Base-by-base conservation (phyloP, 2,113 vertebrate species). In the Numida meleagris region DNA sequence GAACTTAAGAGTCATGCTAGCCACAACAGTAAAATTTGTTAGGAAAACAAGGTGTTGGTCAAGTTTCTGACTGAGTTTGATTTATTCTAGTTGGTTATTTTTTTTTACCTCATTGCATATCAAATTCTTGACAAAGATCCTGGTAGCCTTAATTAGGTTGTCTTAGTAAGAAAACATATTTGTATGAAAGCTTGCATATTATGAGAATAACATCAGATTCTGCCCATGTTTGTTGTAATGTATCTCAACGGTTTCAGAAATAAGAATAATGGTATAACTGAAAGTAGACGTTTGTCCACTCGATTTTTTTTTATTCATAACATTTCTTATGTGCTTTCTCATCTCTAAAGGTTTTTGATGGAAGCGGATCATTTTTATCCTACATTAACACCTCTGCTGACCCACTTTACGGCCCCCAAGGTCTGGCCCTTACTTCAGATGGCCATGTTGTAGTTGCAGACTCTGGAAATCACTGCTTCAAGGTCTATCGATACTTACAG, bases 381-480 rank as follows among this genome's bases (percentile, higher is more conserved):
- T 99, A 99, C 96, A 99, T 99, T 96, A 99, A 99, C 97, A 99
- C 99, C 4, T 99, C 99, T 43, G 99, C 99, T 20, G 99, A 99
- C 96, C 99, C 99, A 2, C 98, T 99, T 58, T 99, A 99, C 2
- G 99, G 99, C 73, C 99, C 99, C 2, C 99, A 99, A 97, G 99
- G 99, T 72, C 97, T 99, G 96, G 98, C 99, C 24, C 98, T 99
- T 62, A 99, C 99, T 90, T 99, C 99, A 16, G 99, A 99, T 5
- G 99, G 99, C 94, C 99, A 99, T 1, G 99, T 99, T 45, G 99
- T 99, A 91, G 99, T 99, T 25, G 99, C 99, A 77, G 99, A 99
- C 97, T 99, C 99, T 84, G 99, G 99, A 89, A 99, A 99, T 97
- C 99, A 99, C 95, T 99, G 99, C 97, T 99, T 99, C 97, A 99